Base-by-base conservation (phyloP, 2,113 vertebrate species). In the Cromileptes altivelis region DNA sequence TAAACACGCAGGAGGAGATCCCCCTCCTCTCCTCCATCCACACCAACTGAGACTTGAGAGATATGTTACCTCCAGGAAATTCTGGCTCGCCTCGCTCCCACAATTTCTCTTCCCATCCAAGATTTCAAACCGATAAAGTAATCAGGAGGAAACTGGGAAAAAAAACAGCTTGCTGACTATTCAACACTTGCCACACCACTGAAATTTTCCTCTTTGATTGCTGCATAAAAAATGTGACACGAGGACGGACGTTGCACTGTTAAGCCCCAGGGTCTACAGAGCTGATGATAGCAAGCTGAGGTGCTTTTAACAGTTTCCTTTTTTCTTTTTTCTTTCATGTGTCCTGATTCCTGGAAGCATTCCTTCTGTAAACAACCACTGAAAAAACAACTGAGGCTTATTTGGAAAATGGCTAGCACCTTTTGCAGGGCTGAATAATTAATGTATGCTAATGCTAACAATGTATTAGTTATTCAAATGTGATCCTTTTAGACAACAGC, bases 401-500 rank as follows among this genome's bases (percentile, higher is more conserved):
- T 88, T 92, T 90, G 80, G 77, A 71, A 90, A 93, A 91, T 57
- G 74, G 76, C 77, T 82, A 72, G 82, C 81, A 92, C 90, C 90
- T 91, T 89, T 89, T 86, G 80, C 89, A 40, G 86, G 87, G 84
- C 87, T 93, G 91, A 90, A 94, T 93, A 89, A 92, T 91, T 87
- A 91, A 94, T 93, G 82, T 83, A 91, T 92, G 93, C 89, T 88
- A 94, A 94, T 93, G 88, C 70, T 88, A 90, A 87, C 91, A 77
- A 83, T 81, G 90, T 91, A 92, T 94, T 94, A 91, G 93, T 90
- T 94, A 94, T 93, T 94, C 89, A 94, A 94, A 94, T 92, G 92
- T 88, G 89, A 94, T 93, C 93, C 93, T 94, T 93, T 93, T 89
- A 89, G 94, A 93, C 91, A 94, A 94, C 94, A 94, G 89, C 73